Evolutionary conservation across 1,140 invertebrate species (phyloP), one percentile per base, ranked within the genome.

Genomic region (Eurosta solidaginis): DNA sequence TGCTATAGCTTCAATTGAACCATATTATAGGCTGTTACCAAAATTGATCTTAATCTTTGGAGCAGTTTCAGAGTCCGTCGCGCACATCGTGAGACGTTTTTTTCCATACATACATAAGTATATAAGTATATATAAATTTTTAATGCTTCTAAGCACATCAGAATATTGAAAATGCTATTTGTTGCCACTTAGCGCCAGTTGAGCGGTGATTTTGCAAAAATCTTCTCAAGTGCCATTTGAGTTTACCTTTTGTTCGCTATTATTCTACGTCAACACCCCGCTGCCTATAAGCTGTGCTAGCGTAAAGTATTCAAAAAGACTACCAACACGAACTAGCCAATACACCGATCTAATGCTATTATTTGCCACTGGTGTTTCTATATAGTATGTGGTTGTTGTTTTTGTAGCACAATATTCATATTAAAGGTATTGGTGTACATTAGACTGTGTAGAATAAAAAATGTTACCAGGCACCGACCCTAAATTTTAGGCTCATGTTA

Each of bases 131-230:
- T n/a, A n/a, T n/a, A n/a, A n/a, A n/a, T n/a, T n/a, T n/a, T n/a
- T n/a, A n/a, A n/a, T n/a, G n/a, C n/a, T n/a, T n/a, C n/a, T 2
- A 22, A 22, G 49, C 1, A 52, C 20, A 22, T 7, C n/a, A 2
- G 49, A 6, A 4, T 22, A 22, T 52, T 52, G 22, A n/a, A 52
- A 22, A 52, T 52, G 10, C 59, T 22, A 68, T 68, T 68, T 68
- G 59, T 63, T 68, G 59, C 59, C 59, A 68, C 59, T 68, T 68
- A 68, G 59, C 59, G 59, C 59, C 59, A 33, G 59, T 68, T 68
- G 33, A 68, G 33, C 29, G 59, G 59, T 68, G 59, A 68, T 68
- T 68, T 68, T 68, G 59, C 59, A 68, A 42, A 42, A 42, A 68
- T 68, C 29, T 17, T 42, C 59, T 68, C 59, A 68, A 68, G 59